Evolutionary conservation across 2,113 vertebrate species (phyloP).

Genomic region (Trichomycterus rosablanca): DNA sequence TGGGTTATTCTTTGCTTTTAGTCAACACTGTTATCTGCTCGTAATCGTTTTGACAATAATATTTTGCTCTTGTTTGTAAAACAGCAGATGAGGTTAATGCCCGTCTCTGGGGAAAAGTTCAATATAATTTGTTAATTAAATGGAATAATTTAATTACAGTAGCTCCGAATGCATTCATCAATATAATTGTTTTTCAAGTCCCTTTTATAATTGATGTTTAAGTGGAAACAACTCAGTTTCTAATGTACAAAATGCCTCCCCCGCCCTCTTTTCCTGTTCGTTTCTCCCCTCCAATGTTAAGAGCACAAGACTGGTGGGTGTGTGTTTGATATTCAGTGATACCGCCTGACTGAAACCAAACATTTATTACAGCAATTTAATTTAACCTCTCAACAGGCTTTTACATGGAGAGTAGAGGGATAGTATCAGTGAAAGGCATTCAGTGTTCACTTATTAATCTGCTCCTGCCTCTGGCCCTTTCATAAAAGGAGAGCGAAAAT

Average conservation of each 20-base stretch:
- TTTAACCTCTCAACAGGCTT: conserved; percentile 95
- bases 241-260: conserved; percentile 66
- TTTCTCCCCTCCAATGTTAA: too few relatives aligned
- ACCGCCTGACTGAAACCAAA: conserved; percentile 78
- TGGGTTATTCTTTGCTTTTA: conserved; percentile 53
- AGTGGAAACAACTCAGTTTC: conserved; percentile 73
- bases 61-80: conserved; percentile 66
- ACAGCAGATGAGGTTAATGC: conserved; percentile 69
- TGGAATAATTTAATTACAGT: conserved; percentile 79
- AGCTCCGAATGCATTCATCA: conserved; percentile 74
- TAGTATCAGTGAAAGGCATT: conserved; percentile 78
- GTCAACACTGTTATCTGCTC: conserved; percentile 65
- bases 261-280: conserved; percentile 12
- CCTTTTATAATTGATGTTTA: conserved; percentile 70
- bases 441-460: conserved; percentile 87
- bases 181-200: conserved; percentile 72
- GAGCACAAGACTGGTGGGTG: conserved; percentile 24
- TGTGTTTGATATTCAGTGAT: conserved; percentile 85
- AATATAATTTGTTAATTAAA: conserved; percentile 78
- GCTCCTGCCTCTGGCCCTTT: conserved; percentile 86
- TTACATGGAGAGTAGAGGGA: conserved; percentile 76
- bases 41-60: conserved; percentile 57
- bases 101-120: conserved; percentile 70
- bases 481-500: conserved; percentile 83
- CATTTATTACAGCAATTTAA: conserved; percentile 98